These are phyloP conservation scores for Pollachius pollachius DNA, from an alignment of 2,113 vertebrate genomes.

Conservation along the genomic window DNA sequence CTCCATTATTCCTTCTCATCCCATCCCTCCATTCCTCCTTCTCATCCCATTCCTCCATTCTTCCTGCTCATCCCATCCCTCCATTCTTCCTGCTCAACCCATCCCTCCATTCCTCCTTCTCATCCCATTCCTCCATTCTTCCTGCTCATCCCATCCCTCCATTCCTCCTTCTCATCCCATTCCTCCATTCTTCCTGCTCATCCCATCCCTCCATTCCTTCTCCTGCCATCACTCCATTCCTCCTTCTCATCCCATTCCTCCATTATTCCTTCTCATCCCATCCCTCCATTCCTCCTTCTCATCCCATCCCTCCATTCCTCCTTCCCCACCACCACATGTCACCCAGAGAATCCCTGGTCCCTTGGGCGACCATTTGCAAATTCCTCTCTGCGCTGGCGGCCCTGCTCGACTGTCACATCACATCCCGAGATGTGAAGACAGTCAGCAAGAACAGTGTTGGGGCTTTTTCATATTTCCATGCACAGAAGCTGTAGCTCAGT, in stretches of 20 bases:
- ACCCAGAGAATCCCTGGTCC: slow-evolving; percentile 51
- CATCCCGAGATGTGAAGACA: slow-evolving; percentile 66
- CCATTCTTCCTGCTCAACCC: too few species aligned
- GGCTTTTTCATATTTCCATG: slow-evolving; percentile 64
- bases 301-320: slow-evolving; percentile 16
- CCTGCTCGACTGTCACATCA: slow-evolving; percentile 75
- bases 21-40: too few species aligned
- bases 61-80: slow-evolving; percentile 17
- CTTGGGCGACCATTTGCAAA: slow-evolving; percentile 73
- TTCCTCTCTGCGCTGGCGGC: slow-evolving; percentile 71
- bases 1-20: too few species aligned
- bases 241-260: background rate
- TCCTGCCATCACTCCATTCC: slow-evolving; percentile 22
- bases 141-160: slow-evolving; percentile 11
- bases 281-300: background rate
- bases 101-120: background rate
- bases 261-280: too few species aligned
- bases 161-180: too few species aligned
- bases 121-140: slow-evolving; percentile 15
- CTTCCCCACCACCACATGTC: slow-evolving; percentile 34
- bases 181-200: background rate
- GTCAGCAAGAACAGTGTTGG: slow-evolving; percentile 63
- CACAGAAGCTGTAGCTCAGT: slow-evolving; percentile 30
- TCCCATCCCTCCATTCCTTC: slow-evolving; percentile 19
- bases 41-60: slow-evolving; percentile 16